phyloP scores from a whole-genome alignment of 2,113 vertebrate genomes.

The Otis tarda region DNA sequence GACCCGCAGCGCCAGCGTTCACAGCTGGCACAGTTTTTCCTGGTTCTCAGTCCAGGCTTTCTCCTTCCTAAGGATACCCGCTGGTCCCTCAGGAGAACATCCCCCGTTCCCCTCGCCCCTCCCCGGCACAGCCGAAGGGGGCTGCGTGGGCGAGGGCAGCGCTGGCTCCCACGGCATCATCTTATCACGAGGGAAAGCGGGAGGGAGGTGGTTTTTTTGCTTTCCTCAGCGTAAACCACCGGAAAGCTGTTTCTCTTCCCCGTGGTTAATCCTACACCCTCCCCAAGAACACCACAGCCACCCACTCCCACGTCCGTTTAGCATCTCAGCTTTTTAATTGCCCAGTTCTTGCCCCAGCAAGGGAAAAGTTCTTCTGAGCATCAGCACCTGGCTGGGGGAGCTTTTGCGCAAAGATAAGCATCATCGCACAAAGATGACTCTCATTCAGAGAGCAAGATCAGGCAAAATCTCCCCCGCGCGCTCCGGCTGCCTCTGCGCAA shows the following conservation, averaged over 20 bases:
- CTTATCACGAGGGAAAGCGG: neutral
- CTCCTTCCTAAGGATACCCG: neutral
- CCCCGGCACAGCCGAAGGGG: neutral
- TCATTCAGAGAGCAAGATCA: neutral
- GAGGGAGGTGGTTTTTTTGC: neutral
- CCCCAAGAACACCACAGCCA: neutral
- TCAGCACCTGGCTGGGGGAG: neutral
- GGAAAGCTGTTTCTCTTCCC: neutral
- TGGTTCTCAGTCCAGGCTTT: neutral
- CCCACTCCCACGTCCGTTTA: accelerated
- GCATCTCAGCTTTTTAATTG: accelerated
- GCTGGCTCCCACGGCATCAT: neutral
- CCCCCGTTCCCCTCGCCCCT: neutral
- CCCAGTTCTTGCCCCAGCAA: neutral
- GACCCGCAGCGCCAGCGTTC: neutral
- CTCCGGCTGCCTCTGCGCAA: neutral
- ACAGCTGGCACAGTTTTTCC: accelerated
- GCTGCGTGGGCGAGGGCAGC: neutral
- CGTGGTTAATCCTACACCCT: neutral
- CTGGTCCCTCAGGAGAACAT: neutral
- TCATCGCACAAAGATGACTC: neutral
- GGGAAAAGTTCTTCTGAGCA: neutral
- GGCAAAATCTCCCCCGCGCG: neutral
- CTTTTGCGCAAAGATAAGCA: neutral
- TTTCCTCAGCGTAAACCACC: neutral